A percentile compares a stretch with the other conserved stretches of the same genome.
These are phyloP conservation scores for Apantesis nais DNA, from an alignment of 2,888 invertebrate genomes.

Conservation along the genomic window DNA sequence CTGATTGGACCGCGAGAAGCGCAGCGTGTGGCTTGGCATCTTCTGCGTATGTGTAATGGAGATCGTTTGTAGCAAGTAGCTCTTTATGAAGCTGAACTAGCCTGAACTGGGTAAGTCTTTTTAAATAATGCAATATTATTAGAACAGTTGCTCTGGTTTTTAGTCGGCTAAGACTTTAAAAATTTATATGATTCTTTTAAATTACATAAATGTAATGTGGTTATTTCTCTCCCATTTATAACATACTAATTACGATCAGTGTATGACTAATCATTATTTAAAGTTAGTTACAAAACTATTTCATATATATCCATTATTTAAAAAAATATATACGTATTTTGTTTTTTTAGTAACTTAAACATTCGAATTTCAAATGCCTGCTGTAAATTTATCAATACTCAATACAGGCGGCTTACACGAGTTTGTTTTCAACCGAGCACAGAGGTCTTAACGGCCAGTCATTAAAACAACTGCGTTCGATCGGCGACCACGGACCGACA, in stretches of 20 bases:
- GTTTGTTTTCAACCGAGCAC: constrained; percentile 2
- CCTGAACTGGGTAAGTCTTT: constrained; percentile 6
- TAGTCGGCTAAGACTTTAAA: neutral
- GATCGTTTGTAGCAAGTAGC: constrained; percentile 1
- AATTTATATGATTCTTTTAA: neutral
- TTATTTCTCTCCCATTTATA: neutral
- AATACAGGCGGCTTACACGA: neutral
- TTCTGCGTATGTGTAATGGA: too few species aligned
- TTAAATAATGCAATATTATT: constrained; percentile 9
- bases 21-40: too few species aligned
- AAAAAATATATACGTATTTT: neutral
- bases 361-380: neutral
- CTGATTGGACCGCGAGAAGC: too few species aligned
- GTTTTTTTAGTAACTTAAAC: neutral
- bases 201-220: neutral
- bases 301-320: neutral
- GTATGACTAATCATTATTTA: too few species aligned
- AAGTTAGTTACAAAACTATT: neutral
- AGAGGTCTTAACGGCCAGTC: constrained; percentile 36
- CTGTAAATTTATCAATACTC: neutral
- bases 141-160: neutral
- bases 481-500: constrained; percentile 48
- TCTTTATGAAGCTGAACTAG: constrained; percentile 6
- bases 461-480: constrained; percentile 48
- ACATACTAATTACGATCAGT: too few species aligned